These are phyloP conservation scores for Perognathus longimembris DNA, from an alignment of 2,113 vertebrate species.

Conservation along the genomic window DNA sequence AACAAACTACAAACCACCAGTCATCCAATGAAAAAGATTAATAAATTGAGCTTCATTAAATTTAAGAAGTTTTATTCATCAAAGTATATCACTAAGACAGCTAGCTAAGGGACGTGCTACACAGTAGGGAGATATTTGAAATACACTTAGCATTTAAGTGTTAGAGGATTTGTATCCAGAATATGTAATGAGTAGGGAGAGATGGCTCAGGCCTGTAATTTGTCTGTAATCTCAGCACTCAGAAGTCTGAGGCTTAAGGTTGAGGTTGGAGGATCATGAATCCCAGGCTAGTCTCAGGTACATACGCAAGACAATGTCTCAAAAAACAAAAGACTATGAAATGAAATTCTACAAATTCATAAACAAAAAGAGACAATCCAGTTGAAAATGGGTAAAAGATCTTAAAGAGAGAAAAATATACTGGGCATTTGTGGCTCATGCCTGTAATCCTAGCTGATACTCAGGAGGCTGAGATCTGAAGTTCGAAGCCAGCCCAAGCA, in stretches of 20 bases:
- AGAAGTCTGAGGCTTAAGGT: background rate
- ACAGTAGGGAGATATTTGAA: background rate
- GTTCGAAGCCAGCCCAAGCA: too few relatives aligned
- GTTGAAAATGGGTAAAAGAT: too few relatives aligned
- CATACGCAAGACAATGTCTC: background rate
- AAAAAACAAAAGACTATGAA: too few relatives aligned
- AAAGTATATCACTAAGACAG: background rate
- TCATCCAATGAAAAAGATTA: background rate
- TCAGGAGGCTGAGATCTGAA: too few relatives aligned
- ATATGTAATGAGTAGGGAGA: background rate
- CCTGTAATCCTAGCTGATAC: too few relatives aligned
- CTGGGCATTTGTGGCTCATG: too few relatives aligned
- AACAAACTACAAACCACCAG: background rate
- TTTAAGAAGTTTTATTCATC: constrained; percentile 13
- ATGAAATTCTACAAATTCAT: too few relatives aligned
- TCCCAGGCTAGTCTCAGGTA: too few relatives aligned
- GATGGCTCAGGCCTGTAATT: too few relatives aligned
- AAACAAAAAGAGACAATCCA: too few relatives aligned
- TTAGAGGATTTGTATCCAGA: background rate
- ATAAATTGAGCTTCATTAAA: background rate
- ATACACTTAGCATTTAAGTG: background rate
- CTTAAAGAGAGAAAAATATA: too few relatives aligned
- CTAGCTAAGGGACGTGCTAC: background rate
- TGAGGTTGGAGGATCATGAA: background rate
- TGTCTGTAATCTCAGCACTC: background rate